Base-by-base conservation (phyloP, 2,888 invertebrate genomes). In the Pardosa pseudoannulata region DNA sequence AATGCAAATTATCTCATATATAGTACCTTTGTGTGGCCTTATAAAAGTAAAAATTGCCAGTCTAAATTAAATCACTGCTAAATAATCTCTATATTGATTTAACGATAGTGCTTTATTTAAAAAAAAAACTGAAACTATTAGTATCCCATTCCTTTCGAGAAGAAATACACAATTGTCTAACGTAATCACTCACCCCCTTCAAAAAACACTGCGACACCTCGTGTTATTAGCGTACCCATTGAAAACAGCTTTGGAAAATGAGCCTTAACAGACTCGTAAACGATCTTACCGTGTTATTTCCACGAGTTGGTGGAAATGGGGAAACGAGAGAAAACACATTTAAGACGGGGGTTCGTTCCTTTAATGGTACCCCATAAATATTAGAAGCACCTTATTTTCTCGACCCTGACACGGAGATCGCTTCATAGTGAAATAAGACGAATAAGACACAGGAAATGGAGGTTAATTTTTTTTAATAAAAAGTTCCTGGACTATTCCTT, bases 361-460 rank as follows among this genome's bases (percentile, higher is more conserved):
- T 73, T 85, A 85, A 85, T 85, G 83, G 71, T 36, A 13, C 27
- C 56, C 72, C 83, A 85, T 85, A 85, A 85, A 85, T 85, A 85
- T 85, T 78, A 85, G 78, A 67, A 73, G 73, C 78, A 85, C 78
- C 78, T 76, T 85, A 85, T 85, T 85, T 85, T 85, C 78, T 73
- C 67, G 65, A 39, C 23, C 32, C 39, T 76, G 82, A 76, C 83
- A 85, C 39, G 39, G 62, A 16, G 27, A 50, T 31, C 64, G 71
- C 73, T 85, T 85, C 78, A 79, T 85, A 72, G 65, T 41, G 76
- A 72, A 78, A 67, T 78, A 78, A 83, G 31, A 50, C 64, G 27
- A 31, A 31, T 32, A 76, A 85, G 67, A 85, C 39, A 9, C 79
- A 85, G 71, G 67, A 67, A 78, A n/a, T 29, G 76, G 72, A 36